These are phyloP conservation scores for Adelphocoris suturalis DNA, from an alignment of 2,888 invertebrate genomes.

Conservation along the genomic window DNA sequence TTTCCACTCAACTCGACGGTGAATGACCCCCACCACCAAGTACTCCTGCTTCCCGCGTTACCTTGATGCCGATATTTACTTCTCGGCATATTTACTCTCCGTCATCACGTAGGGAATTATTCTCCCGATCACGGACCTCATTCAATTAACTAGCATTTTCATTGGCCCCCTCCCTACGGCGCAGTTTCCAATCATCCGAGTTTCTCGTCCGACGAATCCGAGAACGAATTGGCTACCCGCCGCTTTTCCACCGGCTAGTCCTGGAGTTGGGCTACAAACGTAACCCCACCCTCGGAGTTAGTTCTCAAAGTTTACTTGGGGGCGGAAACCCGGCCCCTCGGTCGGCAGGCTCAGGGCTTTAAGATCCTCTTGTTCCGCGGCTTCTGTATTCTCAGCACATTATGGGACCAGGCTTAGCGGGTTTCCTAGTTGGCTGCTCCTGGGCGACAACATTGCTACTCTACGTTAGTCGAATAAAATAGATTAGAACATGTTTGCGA, in stretches of 20 bases:
- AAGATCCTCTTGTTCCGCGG: not conserved
- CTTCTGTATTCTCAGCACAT: not conserved
- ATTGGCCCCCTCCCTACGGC: not conserved
- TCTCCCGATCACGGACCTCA: too few species aligned
- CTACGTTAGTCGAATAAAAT: not conserved
- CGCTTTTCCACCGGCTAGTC: not conserved
- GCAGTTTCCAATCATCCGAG: conserved; percentile 9
- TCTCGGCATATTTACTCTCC: too few species aligned
- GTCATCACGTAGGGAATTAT: too few species aligned
- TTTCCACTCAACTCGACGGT: too few species aligned
- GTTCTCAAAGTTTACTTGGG: not conserved
- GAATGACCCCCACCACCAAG: too few species aligned
- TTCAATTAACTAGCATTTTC: not conserved
- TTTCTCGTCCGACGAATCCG: not conserved
- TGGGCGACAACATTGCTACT: not conserved
- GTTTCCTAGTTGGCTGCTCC: not conserved
- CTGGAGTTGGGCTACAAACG: not conserved
- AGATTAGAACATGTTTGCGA: too few species aligned
- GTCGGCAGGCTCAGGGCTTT: not conserved
- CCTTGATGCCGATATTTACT: too few species aligned
- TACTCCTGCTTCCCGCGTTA: too few species aligned
- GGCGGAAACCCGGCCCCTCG: not conserved
- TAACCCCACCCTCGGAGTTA: not conserved
- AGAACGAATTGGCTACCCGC: not conserved
- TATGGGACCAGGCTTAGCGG: not conserved